Conservation (phyloP, 2,888 invertebrate species). For the Epiblema foenella region DNA sequence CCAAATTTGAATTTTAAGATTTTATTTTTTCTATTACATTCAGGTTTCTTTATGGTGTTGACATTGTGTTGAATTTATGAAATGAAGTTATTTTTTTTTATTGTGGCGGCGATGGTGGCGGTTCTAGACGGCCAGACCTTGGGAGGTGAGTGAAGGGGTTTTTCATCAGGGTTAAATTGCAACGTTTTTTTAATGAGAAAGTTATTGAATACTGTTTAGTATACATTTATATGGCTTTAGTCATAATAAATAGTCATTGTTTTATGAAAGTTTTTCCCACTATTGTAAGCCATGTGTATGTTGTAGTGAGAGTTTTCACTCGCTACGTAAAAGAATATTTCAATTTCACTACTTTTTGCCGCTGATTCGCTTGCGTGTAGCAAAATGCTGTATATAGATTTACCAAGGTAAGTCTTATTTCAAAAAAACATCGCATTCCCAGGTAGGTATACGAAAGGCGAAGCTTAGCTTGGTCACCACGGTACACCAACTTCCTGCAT, state of each 20-base stretch:
- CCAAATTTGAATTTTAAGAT: constrained; percentile 49
- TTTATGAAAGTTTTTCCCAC: constrained; percentile 12
- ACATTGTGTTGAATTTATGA: constrained; percentile 56
- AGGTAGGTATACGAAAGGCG: too few species aligned
- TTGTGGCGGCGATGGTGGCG: constrained; percentile 59
- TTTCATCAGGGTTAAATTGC: constrained; percentile 48
- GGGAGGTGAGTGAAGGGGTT: constrained; percentile 79
- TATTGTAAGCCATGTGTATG: not conserved
- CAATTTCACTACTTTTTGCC: too few species aligned
- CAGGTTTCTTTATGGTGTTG: constrained; percentile 33
- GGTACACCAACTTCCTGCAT: too few species aligned
- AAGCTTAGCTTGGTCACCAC: too few species aligned
- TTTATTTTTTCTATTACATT: constrained; percentile 9
- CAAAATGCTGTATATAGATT: too few species aligned
- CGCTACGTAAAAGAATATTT: too few species aligned
- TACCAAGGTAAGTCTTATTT: too few species aligned
- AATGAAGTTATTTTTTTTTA: constrained; percentile 57
- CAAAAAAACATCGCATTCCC: too few species aligned
- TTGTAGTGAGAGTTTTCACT: too few species aligned
- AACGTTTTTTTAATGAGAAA: constrained; percentile 5
- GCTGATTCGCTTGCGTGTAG: too few species aligned
- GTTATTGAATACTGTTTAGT: not conserved
- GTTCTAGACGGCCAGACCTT: constrained; percentile 73
- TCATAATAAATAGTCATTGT: constrained; percentile 5
- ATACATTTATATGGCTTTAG: not conserved